Percentiles rank a stretch among this genome's conserved stretches.
These are phyloP conservation scores for Cylloceria caligata DNA, from an alignment of 2,888 invertebrate species.

Conservation along the genomic window DNA sequence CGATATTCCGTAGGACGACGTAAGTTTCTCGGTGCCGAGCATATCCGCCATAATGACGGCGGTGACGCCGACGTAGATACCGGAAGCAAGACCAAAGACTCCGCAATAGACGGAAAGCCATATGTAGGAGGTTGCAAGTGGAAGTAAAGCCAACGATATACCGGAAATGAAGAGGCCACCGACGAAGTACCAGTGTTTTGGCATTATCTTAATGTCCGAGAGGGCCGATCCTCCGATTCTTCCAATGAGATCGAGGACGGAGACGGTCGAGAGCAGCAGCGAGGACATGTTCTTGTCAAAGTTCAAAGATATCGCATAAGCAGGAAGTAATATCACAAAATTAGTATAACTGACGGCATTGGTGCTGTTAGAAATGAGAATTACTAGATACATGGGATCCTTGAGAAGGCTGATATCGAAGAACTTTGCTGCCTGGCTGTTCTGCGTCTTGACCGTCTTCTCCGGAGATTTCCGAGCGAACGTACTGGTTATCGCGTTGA, in stretches of 20 bases:
- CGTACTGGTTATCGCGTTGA: slow-evolving; percentile 89
- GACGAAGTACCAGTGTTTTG: slow-evolving; percentile 93
- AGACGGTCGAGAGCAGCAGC: slow-evolving; percentile 92
- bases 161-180: slow-evolving; percentile 92
- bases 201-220: slow-evolving; percentile 91
- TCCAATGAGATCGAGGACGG: slow-evolving; percentile 92
- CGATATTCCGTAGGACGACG: slow-evolving; percentile 94
- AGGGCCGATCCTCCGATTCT: slow-evolving; percentile 94
- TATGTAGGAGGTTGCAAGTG: slow-evolving; percentile 88
- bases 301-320: slow-evolving; percentile 89
- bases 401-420: slow-evolving; percentile 91
- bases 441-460: slow-evolving; percentile 77
- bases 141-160: slow-evolving; percentile 89
- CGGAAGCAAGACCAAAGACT: slow-evolving; percentile 93
- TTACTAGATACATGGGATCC: slow-evolving; percentile 93
- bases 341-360: slow-evolving; percentile 95
- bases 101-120: slow-evolving; percentile 90
- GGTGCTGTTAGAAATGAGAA: slow-evolving; percentile 93
- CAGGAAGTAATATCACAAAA: slow-evolving; percentile 92
- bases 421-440: slow-evolving; percentile 86
- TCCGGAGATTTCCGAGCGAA: slow-evolving; percentile 82
- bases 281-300: slow-evolving; percentile 91
- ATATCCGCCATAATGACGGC: slow-evolving; percentile 95
- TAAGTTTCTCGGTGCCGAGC: slow-evolving; percentile 93
- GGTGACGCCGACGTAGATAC: slow-evolving; percentile 94